phyloP scores from a whole-genome alignment of 2,797 vertebrate species.

The Enteromius radiatus region DNA sequence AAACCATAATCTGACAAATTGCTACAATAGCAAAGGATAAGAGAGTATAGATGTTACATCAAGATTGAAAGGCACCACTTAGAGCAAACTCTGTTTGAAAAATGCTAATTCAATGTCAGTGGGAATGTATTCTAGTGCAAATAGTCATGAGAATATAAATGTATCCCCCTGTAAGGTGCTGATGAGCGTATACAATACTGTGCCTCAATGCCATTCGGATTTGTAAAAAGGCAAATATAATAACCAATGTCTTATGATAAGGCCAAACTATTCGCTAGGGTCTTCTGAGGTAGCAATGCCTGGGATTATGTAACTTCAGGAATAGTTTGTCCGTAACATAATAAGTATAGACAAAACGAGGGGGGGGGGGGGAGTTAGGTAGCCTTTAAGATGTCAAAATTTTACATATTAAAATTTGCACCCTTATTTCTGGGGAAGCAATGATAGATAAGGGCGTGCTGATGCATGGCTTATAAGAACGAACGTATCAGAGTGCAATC shows the following conservation, averaged over 20 bases:
- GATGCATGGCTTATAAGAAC: constrained; percentile 36
- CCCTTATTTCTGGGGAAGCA: not conserved
- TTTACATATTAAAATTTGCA: not conserved
- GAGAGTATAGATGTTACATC: not conserved
- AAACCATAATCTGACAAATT: constrained; percentile 10
- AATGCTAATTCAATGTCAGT: constrained; percentile 46
- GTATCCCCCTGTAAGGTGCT: constrained; percentile 56
- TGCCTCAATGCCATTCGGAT: constrained; percentile 47
- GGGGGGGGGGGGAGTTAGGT: not conserved
- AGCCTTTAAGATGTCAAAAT: not conserved
- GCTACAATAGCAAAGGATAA: constrained; percentile 28
- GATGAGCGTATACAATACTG: constrained; percentile 55
- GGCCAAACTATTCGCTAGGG: constrained; percentile 57
- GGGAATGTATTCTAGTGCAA: constrained; percentile 70
- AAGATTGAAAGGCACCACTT: constrained; percentile 69
- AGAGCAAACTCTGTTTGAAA: constrained; percentile 49
- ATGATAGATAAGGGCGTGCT: not conserved
- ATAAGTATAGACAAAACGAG: constrained; percentile 18
- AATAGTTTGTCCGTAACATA: constrained; percentile 46
- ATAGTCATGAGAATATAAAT: constrained; percentile 57
- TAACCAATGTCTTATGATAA: constrained; percentile 36
- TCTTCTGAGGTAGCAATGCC: constrained; percentile 77
- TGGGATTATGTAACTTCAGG: constrained; percentile 60
- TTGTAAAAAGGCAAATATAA: constrained; percentile 56
- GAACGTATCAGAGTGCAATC: constrained; percentile 72